Evolutionary conservation across 2,113 vertebrate genomes (phyloP), one percentile per base, ranked within the genome.

Genomic region (Salvelinus namaycush): DNA sequence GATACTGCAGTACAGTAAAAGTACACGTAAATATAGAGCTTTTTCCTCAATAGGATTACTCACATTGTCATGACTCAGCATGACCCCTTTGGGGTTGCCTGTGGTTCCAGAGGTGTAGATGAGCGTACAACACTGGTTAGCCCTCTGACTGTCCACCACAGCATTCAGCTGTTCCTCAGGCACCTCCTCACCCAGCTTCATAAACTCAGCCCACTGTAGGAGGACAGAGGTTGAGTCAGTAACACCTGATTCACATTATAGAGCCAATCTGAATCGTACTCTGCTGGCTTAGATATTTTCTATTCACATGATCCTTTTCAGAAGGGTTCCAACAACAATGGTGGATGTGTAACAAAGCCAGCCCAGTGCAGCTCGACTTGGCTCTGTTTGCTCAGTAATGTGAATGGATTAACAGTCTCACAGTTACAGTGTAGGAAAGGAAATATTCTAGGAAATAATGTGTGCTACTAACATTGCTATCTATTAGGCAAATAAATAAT

Each of bases 21-120:
- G 8, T 39, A 39, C 1, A 39, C 9, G 39, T 39, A 8, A 16
- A 51, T 51, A 16, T 16, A 51, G 49, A 51, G 51, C 51, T 4
- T 54, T 54, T 18, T 54, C 51, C 51, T 54, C 3, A 18, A 54
- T 54, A 5, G 16, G 0, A 34, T 48, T 39, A 86, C 89, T 93
- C 77, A 95, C 94, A 60, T 95, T 95, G 75, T 95, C 94, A 13
- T 95, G 94, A 82, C 94, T 95, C 84, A 95, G 76, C 94, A 95
- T 94, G 77, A 92, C 93, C 24, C 92, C 94, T 91, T 94, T 94
- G 0, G 93, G 91, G 66, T 86, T 85, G 5, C 93, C 93, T 7
- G 94, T 94, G 57, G 92, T 91, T 69, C 92, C 94, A 27, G 93
- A 93, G 1, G 94, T 93, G 27, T 93, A 95, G 83, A 95, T 94